Evolutionary conservation across 2,113 vertebrate genomes (phyloP).

Genomic region (Fukomys damarensis): DNA sequence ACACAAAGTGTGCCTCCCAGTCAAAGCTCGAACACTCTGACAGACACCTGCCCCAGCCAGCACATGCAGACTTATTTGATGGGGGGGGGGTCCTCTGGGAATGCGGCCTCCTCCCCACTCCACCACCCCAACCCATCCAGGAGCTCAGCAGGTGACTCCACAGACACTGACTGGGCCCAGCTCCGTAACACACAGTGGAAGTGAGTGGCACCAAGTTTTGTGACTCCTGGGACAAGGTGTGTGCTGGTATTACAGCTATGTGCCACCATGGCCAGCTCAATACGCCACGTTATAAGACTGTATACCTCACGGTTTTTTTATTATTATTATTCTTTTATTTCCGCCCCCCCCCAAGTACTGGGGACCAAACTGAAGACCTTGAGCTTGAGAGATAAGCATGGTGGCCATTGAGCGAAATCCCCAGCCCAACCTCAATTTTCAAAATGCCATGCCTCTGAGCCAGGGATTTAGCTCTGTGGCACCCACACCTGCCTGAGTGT

Average conservation of each 20-base stretch:
- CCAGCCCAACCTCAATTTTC: neutral
- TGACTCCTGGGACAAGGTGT: neutral
- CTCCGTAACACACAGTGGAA: neutral
- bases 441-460: neutral
- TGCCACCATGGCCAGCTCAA: neutral
- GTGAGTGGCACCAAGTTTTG: too few species aligned
- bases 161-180: neutral
- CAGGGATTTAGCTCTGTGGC: too few species aligned
- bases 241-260: neutral
- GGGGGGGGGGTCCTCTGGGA: neutral
- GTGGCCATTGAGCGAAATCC: too few species aligned
- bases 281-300: neutral
- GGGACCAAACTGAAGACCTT: too few species aligned
- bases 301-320: neutral
- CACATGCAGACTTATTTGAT: neutral
- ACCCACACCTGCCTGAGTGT: too few species aligned
- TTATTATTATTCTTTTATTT: too few species aligned
- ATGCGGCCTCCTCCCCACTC: neutral
- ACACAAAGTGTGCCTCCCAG: too few species aligned
- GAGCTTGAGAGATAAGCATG: too few species aligned
- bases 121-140: rapidly evolving
- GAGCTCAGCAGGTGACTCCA: neutral
- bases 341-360: too few species aligned
- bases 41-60: neutral
- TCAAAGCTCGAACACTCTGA: neutral